Percentiles rank a stretch among this genome's conserved stretches.
These are phyloP conservation scores for Leptopilina myrica DNA, from an alignment of 2,888 invertebrate genomes.

Conservation along the genomic window DNA sequence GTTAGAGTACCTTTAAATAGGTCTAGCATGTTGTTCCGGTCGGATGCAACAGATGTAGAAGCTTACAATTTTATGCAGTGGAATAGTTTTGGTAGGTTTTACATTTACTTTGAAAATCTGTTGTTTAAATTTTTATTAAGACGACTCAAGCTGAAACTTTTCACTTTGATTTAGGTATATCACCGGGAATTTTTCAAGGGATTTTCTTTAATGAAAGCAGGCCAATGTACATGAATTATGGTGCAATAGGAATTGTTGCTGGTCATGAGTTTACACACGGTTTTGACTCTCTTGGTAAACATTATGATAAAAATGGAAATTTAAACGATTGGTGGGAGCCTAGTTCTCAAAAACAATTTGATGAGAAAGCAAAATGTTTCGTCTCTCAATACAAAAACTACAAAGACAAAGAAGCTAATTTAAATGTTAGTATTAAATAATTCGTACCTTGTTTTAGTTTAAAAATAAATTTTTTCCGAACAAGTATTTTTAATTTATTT, in stretches of 20 bases:
- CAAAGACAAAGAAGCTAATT: constrained; percentile 85
- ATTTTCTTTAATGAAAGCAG: constrained; percentile 92
- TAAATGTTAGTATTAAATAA: constrained; percentile 84
- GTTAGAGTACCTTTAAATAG: too few relatives aligned
- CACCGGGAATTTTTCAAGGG: constrained; percentile 94
- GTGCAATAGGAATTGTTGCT: constrained; percentile 92
- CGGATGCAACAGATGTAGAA: too few relatives aligned
- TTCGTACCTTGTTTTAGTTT: too few relatives aligned
- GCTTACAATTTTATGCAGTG: too few relatives aligned
- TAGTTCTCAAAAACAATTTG: constrained; percentile 85
- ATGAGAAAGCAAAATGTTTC: constrained; percentile 91
- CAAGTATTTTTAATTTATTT: constrained; percentile 35
- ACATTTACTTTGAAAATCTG: too few relatives aligned
- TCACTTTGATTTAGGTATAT: constrained; percentile 44
- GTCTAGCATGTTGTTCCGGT: too few relatives aligned
- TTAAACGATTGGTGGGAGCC: constrained; percentile 96
- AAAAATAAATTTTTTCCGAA: too few relatives aligned
- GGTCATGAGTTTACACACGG: constrained; percentile 94
- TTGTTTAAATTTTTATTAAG: too few relatives aligned
- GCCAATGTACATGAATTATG: constrained; percentile 93
- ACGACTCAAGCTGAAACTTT: too few relatives aligned
- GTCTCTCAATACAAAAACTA: constrained; percentile 95
- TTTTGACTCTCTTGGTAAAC: too few relatives aligned
- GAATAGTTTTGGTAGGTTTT: too few relatives aligned
- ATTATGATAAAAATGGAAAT: too few relatives aligned